A percentile compares a stretch with the other conserved stretches of the same genome.
These are phyloP conservation scores for Plecturocebus donacophilus DNA, from an alignment of 2,113 vertebrate species.

Conservation along the genomic window DNA sequence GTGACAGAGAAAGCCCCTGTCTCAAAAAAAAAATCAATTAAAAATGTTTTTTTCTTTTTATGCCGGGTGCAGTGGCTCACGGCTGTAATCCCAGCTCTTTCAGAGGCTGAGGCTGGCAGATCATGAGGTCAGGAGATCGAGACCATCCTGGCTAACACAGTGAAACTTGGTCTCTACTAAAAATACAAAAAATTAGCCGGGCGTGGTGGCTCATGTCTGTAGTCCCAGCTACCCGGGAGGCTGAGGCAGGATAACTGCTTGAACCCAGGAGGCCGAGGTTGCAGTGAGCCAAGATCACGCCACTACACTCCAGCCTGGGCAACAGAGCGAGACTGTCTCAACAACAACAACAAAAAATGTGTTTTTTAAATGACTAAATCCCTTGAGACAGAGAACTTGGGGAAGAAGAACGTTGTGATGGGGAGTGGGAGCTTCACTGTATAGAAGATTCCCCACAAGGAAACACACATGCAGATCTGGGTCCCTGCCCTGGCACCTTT, in stretches of 20 bases:
- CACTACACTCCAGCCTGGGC: background rate
- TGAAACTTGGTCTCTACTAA: too few species aligned
- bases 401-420: background rate
- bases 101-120: too few species aligned
- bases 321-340: background rate
- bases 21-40: too few species aligned
- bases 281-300: background rate
- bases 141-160: too few species aligned
- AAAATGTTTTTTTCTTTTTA: too few species aligned
- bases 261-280: background rate
- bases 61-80: too few species aligned
- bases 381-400: background rate
- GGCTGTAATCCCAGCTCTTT: too few species aligned
- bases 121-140: too few species aligned
- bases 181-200: background rate
- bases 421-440: background rate
- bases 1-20: too few species aligned
- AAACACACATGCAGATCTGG: accelerated
- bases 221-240: background rate
- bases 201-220: background rate
- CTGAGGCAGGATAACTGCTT: background rate
- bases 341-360: background rate
- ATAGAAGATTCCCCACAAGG: too few species aligned
- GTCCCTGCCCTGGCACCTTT: conserved; percentile 82
- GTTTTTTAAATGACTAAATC: background rate